Evolutionary conservation across 2,888 invertebrate species (phyloP).

Genomic region (Conchocele bisecta): DNA sequence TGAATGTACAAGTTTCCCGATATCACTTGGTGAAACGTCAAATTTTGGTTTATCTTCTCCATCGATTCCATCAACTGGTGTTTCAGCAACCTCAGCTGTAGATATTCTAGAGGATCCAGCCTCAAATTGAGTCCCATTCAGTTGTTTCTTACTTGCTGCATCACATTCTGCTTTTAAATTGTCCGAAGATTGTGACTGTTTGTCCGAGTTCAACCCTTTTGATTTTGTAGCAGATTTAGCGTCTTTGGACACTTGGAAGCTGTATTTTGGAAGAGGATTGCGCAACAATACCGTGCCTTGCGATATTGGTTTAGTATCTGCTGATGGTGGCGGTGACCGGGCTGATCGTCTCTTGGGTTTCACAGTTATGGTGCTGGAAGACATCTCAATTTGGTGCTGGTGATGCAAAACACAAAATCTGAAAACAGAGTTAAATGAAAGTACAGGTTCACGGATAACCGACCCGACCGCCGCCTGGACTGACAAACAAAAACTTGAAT

Average conservation of each 20-base stretch:
- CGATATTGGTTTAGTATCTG: background rate
- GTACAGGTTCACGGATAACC: too few relatives aligned
- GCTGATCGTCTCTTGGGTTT: conserved; percentile 31
- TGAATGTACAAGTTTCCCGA: conserved; percentile 32
- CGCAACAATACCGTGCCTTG: conserved; percentile 69
- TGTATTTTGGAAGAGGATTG: conserved; percentile 73
- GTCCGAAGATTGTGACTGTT: too few relatives aligned
- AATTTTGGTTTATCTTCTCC: background rate
- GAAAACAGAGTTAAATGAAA: too few relatives aligned
- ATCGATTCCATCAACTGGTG: background rate
- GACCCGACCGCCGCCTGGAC: too few relatives aligned
- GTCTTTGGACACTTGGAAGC: conserved; percentile 49
- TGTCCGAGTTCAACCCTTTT: background rate
- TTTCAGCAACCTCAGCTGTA: background rate
- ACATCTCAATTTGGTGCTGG: too few relatives aligned
- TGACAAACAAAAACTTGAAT: too few relatives aligned
- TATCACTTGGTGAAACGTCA: background rate
- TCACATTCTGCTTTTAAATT: too few relatives aligned
- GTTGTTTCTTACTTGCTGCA: background rate
- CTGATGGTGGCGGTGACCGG: conserved; percentile 11
- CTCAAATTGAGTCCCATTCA: background rate
- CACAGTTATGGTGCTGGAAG: conserved; percentile 45
- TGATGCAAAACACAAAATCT: too few relatives aligned
- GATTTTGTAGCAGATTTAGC: background rate
- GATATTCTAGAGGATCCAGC: background rate